A percentile compares a stretch with the other conserved stretches of the same genome.
These are phyloP conservation scores for Oxystoma pomonae DNA, from an alignment of 2,888 invertebrate genomes.

Conservation along the genomic window DNA sequence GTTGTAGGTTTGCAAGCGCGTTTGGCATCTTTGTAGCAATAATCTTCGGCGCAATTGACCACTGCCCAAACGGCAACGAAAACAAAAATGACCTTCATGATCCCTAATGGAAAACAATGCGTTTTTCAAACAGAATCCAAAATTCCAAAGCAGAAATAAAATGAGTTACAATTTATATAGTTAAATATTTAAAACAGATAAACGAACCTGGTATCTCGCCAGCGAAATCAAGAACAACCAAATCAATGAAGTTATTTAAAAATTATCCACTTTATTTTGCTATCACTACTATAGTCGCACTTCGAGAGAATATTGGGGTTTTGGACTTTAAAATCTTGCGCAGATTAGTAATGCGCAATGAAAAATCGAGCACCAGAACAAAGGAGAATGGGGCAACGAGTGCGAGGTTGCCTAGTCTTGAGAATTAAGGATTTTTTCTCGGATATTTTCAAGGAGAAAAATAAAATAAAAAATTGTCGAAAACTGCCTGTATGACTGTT, in stretches of 20 bases:
- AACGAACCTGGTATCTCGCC: conserved; percentile 48
- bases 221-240: conserved; percentile 47
- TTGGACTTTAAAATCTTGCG: conserved; percentile 2
- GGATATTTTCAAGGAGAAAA: too few relatives aligned
- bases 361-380: neutral
- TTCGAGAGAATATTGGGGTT: neutral
- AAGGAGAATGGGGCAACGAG: neutral
- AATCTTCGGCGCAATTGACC: conserved; percentile 45
- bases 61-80: conserved; percentile 48
- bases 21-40: conserved; percentile 58
- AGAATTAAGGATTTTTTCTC: too few relatives aligned
- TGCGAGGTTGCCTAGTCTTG: neutral
- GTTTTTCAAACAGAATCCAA: too few relatives aligned
- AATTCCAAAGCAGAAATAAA: too few relatives aligned
- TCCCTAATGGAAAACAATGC: conserved; percentile 41
- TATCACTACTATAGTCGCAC: neutral
- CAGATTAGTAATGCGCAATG: conserved; percentile 2
- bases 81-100: conserved; percentile 58
- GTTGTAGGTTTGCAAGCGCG: conserved; percentile 52
- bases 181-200: conserved; percentile 16
- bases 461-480: too few relatives aligned
- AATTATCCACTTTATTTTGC: neutral
- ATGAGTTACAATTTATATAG: too few relatives aligned
- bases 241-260: neutral
- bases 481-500: too few relatives aligned